Conservation (phyloP, 2,888 invertebrate genomes). For the Thyatira batis region DNA sequence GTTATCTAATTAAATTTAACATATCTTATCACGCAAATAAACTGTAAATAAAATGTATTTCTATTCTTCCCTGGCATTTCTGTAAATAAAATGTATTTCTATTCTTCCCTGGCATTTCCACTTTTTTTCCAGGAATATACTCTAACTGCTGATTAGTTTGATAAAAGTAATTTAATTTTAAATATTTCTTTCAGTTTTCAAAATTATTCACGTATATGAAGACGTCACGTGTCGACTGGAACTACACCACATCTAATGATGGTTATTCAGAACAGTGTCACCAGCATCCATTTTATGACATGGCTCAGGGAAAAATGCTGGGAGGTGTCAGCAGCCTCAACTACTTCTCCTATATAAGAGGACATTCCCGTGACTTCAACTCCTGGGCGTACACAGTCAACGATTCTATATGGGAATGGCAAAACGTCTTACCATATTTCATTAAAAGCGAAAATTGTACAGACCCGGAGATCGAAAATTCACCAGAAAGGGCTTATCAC, state of each 20-base stretch:
- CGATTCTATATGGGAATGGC: constrained; percentile 45
- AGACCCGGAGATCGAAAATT: constrained; percentile 1
- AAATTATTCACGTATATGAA: constrained; percentile 27
- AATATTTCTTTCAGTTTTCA: constrained; percentile 34
- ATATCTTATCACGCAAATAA: too few relatives aligned
- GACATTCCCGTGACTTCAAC: constrained; percentile 42
- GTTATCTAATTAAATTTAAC: too few relatives aligned
- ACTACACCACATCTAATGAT: constrained; percentile 34
- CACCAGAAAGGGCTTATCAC: constrained; percentile 32
- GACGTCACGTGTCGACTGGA: constrained; percentile 36
- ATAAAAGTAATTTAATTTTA: too few relatives aligned
- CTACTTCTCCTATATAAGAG: constrained; percentile 43
- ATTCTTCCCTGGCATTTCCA: too few relatives aligned
- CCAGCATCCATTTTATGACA: constrained; percentile 13
- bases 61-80: too few relatives aligned
- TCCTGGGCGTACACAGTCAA: constrained; percentile 34
- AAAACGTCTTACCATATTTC: constrained; percentile 41
- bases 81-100: too few relatives aligned
- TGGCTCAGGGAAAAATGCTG: constrained; percentile 44
- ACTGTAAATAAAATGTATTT: too few relatives aligned
- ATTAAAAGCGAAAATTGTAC: constrained; percentile 14
- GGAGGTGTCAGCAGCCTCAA: constrained; percentile 51
- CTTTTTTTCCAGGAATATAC: too few relatives aligned
- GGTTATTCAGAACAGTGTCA: constrained; percentile 15
- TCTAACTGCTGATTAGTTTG: too few relatives aligned